Conservation (phyloP, 2,888 invertebrate genomes). For the Apodemia hepburni region DNA sequence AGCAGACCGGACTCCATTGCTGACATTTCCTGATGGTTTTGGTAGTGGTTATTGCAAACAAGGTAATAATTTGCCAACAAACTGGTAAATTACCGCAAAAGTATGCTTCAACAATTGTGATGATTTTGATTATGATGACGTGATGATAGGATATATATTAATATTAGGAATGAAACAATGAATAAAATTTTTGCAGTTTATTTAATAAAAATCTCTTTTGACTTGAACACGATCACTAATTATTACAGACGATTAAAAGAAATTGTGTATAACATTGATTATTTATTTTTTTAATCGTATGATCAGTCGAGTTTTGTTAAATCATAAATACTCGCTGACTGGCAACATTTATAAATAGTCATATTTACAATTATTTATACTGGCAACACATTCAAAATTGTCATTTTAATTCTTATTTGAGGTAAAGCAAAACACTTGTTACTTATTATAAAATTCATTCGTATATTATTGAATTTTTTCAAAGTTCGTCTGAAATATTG, state of each 20-base stretch:
- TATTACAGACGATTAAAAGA: constrained; percentile 61
- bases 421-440: neutral
- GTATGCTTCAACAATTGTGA: no score
- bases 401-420: neutral
- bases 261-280: constrained; percentile 68
- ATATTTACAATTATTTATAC: constrained; percentile 35
- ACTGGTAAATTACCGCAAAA: no score
- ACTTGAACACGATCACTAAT: constrained; percentile 80
- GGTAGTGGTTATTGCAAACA: no score
- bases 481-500: no score
- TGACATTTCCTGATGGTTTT: no score
- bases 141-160: no score
- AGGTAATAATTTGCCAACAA: no score
- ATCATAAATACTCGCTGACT: constrained; percentile 50
- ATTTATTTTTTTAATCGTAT: constrained; percentile 42
- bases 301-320: constrained; percentile 54
- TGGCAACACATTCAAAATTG: constrained; percentile 11
- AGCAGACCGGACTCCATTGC: no score
- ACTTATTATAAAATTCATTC: no score
- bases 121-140: no score
- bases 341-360: constrained; percentile 50
- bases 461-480: no score
- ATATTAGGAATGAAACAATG: neutral
- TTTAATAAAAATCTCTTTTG: constrained; percentile 79
- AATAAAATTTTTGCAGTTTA: constrained; percentile 46